These are phyloP conservation scores for Polymixis flavicincta DNA, from an alignment of 2,888 invertebrate genomes.

Conservation along the genomic window DNA sequence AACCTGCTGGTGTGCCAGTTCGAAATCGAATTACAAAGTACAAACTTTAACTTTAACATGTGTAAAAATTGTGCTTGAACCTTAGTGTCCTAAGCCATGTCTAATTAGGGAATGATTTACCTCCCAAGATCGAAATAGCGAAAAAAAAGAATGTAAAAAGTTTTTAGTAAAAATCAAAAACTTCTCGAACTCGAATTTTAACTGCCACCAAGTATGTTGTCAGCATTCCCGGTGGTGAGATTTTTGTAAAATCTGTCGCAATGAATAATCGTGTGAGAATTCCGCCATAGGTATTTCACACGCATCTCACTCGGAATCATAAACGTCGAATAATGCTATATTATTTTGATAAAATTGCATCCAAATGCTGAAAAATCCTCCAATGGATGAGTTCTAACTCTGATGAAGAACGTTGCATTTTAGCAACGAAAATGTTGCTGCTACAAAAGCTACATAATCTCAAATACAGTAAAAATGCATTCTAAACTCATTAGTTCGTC, in stretches of 20 bases:
- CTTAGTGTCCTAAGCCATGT: neutral
- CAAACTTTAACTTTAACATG: neutral
- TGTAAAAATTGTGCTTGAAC: neutral
- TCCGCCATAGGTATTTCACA: neutral
- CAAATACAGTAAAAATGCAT: neutral
- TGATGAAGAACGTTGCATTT: neutral
- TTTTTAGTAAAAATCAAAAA: neutral
- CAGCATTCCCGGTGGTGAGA: too few species aligned
- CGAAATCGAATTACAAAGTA: neutral
- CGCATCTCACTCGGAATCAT: neutral
- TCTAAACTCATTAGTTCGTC: neutral
- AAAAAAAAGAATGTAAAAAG: too few species aligned
- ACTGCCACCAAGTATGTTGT: neutral
- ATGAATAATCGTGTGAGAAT: constrained; percentile 4
- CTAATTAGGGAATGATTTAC: neutral
- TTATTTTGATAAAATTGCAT: neutral
- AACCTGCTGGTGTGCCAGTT: neutral
- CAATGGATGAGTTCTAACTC: neutral
- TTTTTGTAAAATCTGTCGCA: neutral
- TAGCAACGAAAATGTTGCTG: neutral
- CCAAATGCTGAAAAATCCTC: neutral
- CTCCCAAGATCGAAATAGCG: neutral
- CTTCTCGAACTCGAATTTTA: neutral
- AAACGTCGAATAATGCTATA: neutral
- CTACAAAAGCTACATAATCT: neutral